Base-by-base conservation (phyloP, 2,888 invertebrate species). In the Myopa tessellatipennis region DNA sequence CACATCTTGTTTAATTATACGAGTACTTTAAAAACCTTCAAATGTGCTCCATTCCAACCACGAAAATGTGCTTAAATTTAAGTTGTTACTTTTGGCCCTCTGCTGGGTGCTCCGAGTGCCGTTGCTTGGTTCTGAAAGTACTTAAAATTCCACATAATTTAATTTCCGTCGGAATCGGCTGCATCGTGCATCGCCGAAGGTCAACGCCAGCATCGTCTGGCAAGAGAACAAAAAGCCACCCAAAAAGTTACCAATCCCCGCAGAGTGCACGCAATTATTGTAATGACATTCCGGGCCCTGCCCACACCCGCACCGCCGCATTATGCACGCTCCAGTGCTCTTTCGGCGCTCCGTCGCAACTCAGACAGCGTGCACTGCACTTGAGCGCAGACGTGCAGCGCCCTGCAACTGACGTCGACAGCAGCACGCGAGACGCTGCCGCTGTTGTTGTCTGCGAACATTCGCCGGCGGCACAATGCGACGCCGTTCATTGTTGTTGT, bases 161-260 rank as follows among this genome's bases (percentile, higher is more conserved):
- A 65, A 65, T 65, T 65, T 65, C 65, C 65, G 36, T 65, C 34
- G 14, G 12, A 34, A 16, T 7, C 34, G 65, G 38, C 65, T 65
- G 34, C 26, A 65, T 5, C 14, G 65, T 16, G 14, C 36, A 34
- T 34, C 36, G 18, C 12, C 10, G 61, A 18, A 61, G 34, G 18
- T 26, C 34, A 18, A 26, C 16, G 26, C 4, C 10, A 18, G 61
- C 26, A 2, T 10, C 61, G 34, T 61, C 61, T 26, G n/a, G 14
- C 6, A 58, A 58, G 16, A 58, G 14, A n/a, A 58, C 12, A 58
- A 58, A 18, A 63, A 34, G 14, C 16, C 10, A 8, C 10, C 45
- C 45, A 16, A 55, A 55, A 55, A 55, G 45, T 45, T 45, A 10
- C 45, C 45, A 45, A 55, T 3, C 55, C 55, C 4, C 38, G 7